A percentile compares a stretch with the other conserved stretches of the same genome.
phyloP scores from a whole-genome alignment of 2,113 vertebrate genomes.

The Rhagologus leucostigma region DNA sequence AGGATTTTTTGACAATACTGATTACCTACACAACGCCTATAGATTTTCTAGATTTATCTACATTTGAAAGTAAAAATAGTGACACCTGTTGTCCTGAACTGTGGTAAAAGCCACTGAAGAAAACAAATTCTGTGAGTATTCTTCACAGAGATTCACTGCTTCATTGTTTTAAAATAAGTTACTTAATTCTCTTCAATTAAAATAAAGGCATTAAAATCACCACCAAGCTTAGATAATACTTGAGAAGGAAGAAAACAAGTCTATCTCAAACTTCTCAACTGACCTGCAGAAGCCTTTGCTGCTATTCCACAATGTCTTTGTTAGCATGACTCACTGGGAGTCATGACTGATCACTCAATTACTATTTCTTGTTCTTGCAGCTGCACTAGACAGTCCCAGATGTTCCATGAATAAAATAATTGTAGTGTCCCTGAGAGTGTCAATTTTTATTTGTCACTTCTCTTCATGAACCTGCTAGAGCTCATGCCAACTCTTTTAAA shows the following conservation, averaged over 20 bases:
- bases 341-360: background rate
- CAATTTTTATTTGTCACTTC: constrained; percentile 6
- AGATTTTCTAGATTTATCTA: background rate
- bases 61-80: background rate
- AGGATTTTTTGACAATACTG: background rate
- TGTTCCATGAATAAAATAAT: constrained; percentile 39
- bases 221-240: background rate
- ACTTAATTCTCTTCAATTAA: background rate
- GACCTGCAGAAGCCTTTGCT: background rate
- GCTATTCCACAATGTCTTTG: background rate
- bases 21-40: background rate
- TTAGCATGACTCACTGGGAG: background rate
- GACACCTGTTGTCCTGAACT: background rate
- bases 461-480: background rate
- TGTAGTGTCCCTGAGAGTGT: background rate
- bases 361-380: background rate
- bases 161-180: background rate
- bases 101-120: background rate
- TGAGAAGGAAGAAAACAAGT: background rate
- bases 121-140: background rate
- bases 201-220: background rate
- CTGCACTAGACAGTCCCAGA: background rate
- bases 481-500: background rate
- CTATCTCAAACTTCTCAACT: background rate
- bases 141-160: background rate